These are phyloP conservation scores for Taenaris catops DNA, from an alignment of 2,888 invertebrate genomes.

Conservation along the genomic window DNA sequence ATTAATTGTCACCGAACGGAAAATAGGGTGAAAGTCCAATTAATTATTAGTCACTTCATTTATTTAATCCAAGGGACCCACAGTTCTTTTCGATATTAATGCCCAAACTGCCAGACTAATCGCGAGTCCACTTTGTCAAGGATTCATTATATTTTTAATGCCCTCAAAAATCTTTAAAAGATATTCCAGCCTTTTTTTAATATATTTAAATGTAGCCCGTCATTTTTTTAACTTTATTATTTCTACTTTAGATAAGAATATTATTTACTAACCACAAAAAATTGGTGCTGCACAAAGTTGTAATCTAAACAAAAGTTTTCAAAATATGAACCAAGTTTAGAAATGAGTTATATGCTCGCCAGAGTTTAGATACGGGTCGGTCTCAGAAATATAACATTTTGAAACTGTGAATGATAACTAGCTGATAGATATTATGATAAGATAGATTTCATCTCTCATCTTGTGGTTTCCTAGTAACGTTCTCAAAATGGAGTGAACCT, in stretches of 20 bases:
- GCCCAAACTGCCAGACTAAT: constrained; percentile 59
- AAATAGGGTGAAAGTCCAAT: constrained; percentile 79
- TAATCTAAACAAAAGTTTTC: constrained; percentile 57
- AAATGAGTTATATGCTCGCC: no score
- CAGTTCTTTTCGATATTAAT: constrained; percentile 70
- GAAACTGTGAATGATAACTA: no score
- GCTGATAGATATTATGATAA: no score
- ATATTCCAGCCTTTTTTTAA: constrained; percentile 3
- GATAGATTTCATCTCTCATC: no score
- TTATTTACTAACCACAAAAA: constrained; percentile 3
- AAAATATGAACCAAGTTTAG: no score
- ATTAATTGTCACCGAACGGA: constrained; percentile 79
- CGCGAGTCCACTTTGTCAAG: constrained; percentile 43
- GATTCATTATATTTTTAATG: constrained; percentile 27
- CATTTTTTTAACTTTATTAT: constrained; percentile 4
- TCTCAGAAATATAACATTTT: no score
- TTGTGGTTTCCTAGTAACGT: no score
- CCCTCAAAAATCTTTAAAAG: constrained; percentile 8
- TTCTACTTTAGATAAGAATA: constrained; percentile 3
- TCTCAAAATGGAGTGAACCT: no score
- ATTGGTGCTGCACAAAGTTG: constrained; percentile 35
- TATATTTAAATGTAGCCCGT: constrained; percentile 4
- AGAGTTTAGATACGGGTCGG: no score
- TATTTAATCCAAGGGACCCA: constrained; percentile 68
- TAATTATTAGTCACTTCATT: constrained; percentile 79